Evolutionary conservation across 2,888 invertebrate species (phyloP), one percentile per base, ranked within the genome.

Genomic region (Ischnura elegans): DNA sequence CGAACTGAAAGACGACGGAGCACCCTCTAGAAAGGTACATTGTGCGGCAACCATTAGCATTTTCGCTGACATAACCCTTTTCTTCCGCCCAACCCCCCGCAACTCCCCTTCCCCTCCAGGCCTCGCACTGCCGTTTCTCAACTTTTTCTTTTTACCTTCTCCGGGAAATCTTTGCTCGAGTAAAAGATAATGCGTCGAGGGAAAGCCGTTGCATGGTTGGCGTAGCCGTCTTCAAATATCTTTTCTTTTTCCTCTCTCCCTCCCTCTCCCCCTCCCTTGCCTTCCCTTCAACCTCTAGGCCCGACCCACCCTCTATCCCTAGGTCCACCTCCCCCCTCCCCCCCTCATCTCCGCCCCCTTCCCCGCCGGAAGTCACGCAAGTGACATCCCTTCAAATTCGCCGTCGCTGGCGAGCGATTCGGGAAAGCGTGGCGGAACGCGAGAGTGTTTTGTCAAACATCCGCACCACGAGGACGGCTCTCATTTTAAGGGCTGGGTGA

Each of bases 121-220:
- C 61, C 61, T 1, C 25, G 5, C 61, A 5, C 61, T 25, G 61
- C n/a, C n/a, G n/a, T n/a, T n/a, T n/a, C n/a, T n/a, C 25, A 61
- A 19, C 25, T 25, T 25, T 25, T 5, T 61, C 25, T 5, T 25
- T 61, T 61, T 19, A 3, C 25, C 25, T 61, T 61, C 61, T 10
- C 3, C 61, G 61, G 36, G 76, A 36, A 76, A 76, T 76, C 36
- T 36, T 76, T 76, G 1, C 29, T 36, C 76, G 76, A 36, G 76
- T 36, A 36, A n/a, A 76, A 76, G 76, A 76, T 36, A 36, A 76
- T 36, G 36, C 76, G 76, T 36, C 29, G 29, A 36, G 66, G 61
- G 29, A 66, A 66, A 66, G 66, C 66, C 66, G 66, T n/a, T 10
- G 76, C 76, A 76, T 76, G 76, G 76, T 19, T 36, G 76, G 76